Base-by-base conservation (phyloP, 92 coral and sea anemone genomes). In the Palythoa grandis region DNA sequence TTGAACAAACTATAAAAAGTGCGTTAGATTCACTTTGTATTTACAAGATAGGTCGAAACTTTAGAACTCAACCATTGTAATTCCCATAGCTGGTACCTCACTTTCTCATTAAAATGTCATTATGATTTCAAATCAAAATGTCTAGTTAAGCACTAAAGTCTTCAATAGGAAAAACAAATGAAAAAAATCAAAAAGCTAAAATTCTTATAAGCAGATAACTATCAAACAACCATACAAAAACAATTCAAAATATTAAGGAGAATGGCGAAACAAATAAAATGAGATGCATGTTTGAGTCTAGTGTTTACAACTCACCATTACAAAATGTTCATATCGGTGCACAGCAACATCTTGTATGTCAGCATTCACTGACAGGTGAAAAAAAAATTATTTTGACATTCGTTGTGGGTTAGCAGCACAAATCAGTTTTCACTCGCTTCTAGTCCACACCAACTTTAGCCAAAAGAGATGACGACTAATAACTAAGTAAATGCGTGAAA, bases 51-150 rank as follows among this genome's bases (percentile, higher is more conserved):
- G 25, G 61, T n/a, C n/a, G 43, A 17, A 76, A 19, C 8, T 76
- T 53, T 7, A 76, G 19, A 76, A 24, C 52, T 25, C 15, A 63
- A 39, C 23, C 39, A 25, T 35, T 63, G 52, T n/a, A 79, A 66
- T 65, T 48, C 47, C 24, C 48, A 25, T 10, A 25, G 48, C 47
- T 66, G 48, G 29, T 50, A 40, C 15, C 74, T 66, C 85, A 66
- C 74, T 38, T 63, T 43, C 84, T 66, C 73, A 48, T 80, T 76
- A 54, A 76, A 76, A 53, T 63, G 60, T 35, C 72, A 48, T 79
- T 38, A 79, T 47, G 74, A 63, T 65, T 60, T 66, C 47, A 80
- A 80, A 65, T 48, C 75, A 67, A 80, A 80, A 80, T 67, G 74
- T 66, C 74, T 23, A 35, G 43, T 79, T 35, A 15, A 63, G 72